These are phyloP conservation scores for Cromileptes altivelis DNA, from an alignment of 2,113 vertebrate species.

Conservation along the genomic window DNA sequence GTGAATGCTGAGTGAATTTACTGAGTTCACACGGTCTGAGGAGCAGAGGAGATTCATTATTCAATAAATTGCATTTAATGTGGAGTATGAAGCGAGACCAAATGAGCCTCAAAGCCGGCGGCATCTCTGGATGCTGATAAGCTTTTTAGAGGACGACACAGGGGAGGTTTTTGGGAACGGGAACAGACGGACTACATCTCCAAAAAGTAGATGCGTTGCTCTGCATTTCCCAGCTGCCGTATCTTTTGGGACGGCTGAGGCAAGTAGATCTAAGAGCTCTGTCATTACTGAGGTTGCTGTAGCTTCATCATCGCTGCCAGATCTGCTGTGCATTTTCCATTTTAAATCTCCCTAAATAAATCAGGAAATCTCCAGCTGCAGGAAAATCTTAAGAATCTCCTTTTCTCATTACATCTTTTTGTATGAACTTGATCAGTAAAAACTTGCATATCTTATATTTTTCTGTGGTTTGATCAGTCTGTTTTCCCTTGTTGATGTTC, in stretches of 20 bases:
- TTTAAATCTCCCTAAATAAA: slow-evolving; percentile 52
- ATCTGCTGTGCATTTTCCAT: slow-evolving; percentile 33
- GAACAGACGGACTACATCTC: slow-evolving; percentile 59
- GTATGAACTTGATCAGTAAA: slow-evolving; percentile 22
- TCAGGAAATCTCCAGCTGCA: slow-evolving; percentile 15
- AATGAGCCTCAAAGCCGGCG: slow-evolving; percentile 64
- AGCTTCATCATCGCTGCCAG: slow-evolving; percentile 34
- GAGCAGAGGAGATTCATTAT: slow-evolving; percentile 71
- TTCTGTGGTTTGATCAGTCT: background rate
- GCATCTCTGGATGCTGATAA: slow-evolving; percentile 66
- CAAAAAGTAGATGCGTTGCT: slow-evolving; percentile 49
- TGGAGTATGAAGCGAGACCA: slow-evolving; percentile 67
- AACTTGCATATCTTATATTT: background rate
- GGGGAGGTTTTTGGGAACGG: slow-evolving; percentile 55
- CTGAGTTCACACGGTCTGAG: slow-evolving; percentile 53
- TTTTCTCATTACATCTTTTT: slow-evolving; percentile 27
- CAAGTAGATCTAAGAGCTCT: slow-evolving; percentile 54
- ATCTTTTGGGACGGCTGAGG: slow-evolving; percentile 53
- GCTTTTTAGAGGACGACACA: slow-evolving; percentile 52
- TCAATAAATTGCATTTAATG: slow-evolving; percentile 74
- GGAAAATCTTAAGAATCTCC: slow-evolving; percentile 17
- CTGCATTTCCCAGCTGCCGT: slow-evolving; percentile 45
- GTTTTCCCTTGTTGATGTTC: background rate
- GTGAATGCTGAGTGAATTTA: slow-evolving; percentile 43
- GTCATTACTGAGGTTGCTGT: slow-evolving; percentile 43